A percentile compares a stretch with the other conserved stretches of the same genome.
phyloP scores from a whole-genome alignment of 2,797 vertebrate genomes.

The Lepilemur ruficaudatus region DNA sequence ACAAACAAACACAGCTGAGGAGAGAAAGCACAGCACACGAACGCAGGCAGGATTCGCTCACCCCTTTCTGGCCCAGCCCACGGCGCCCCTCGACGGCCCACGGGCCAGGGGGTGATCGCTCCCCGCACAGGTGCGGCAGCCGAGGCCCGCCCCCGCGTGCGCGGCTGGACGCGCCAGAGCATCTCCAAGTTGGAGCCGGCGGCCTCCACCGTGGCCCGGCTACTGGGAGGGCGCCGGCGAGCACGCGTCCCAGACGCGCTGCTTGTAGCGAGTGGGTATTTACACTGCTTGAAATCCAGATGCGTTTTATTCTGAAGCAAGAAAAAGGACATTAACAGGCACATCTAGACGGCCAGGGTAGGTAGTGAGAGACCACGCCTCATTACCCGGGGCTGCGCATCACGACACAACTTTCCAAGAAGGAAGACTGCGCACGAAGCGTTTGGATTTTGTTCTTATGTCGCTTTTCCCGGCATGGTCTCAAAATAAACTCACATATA shows the following conservation, averaged over 20 bases:
- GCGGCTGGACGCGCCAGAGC: too few relatives aligned
- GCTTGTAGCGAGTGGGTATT: conserved; percentile 72
- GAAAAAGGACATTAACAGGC: conserved; percentile 54
- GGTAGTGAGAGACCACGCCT: conserved; percentile 59
- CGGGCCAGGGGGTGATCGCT: too few relatives aligned
- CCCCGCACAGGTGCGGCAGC: background rate
- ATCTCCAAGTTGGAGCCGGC: too few relatives aligned
- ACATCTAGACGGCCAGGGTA: background rate
- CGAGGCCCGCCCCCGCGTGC: accelerated
- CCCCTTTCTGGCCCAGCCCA: too few relatives aligned
- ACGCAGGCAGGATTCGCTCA: too few relatives aligned
- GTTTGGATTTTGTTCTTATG: background rate
- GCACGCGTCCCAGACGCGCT: conserved; percentile 39
- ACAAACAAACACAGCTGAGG: accelerated
- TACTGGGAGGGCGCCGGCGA: conserved; percentile 66
- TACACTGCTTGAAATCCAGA: conserved; percentile 43
- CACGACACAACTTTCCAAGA: conserved; percentile 45
- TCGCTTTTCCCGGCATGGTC: background rate
- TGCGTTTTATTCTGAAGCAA: conserved; percentile 69
- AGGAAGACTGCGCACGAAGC: background rate
- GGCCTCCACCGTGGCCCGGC: background rate
- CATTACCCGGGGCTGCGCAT: conserved; percentile 30
- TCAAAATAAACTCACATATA: too few relatives aligned
- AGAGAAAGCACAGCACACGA: background rate
- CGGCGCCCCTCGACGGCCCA: too few relatives aligned